phyloP scores from a whole-genome alignment of 2,888 invertebrate genomes.

The Lamproptera curius region DNA sequence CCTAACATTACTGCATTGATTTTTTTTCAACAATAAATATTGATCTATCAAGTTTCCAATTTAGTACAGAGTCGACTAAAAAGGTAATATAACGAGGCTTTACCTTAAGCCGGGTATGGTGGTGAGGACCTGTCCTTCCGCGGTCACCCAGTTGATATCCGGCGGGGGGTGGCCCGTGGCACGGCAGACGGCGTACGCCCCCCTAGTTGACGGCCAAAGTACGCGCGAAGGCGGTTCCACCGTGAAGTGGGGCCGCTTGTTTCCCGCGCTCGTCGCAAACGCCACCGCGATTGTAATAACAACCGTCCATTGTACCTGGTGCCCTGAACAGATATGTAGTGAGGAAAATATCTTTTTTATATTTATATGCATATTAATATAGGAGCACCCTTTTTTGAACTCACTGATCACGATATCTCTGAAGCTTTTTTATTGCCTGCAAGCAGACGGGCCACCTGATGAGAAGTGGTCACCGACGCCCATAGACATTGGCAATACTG shows the following conservation, averaged over 20 bases:
- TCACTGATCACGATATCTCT: too few species aligned
- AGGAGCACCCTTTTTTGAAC: too few species aligned
- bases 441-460: too few species aligned
- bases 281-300: constrained; percentile 42
- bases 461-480: too few species aligned
- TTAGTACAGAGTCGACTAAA: constrained; percentile 7
- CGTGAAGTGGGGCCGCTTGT: constrained; percentile 65
- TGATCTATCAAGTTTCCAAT: too few species aligned
- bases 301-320: constrained; percentile 37
- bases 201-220: constrained; percentile 67
- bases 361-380: too few species aligned
- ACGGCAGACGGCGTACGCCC: constrained; percentile 60
- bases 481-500: too few species aligned
- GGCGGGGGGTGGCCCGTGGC: constrained; percentile 63
- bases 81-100: constrained; percentile 7
- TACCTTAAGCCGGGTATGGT: constrained; percentile 70
- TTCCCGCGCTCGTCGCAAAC: constrained; percentile 40
- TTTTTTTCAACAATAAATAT: too few species aligned
- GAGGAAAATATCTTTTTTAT: too few species aligned
- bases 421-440: too few species aligned
- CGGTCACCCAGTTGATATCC: constrained; percentile 66
- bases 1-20: too few species aligned
- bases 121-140: constrained; percentile 65
- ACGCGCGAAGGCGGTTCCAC: constrained; percentile 62
- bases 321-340: constrained; percentile 32